Evolutionary conservation across 2,888 invertebrate species (phyloP), one percentile per base, ranked within the genome.

Genomic region (Heliconius sara): DNA sequence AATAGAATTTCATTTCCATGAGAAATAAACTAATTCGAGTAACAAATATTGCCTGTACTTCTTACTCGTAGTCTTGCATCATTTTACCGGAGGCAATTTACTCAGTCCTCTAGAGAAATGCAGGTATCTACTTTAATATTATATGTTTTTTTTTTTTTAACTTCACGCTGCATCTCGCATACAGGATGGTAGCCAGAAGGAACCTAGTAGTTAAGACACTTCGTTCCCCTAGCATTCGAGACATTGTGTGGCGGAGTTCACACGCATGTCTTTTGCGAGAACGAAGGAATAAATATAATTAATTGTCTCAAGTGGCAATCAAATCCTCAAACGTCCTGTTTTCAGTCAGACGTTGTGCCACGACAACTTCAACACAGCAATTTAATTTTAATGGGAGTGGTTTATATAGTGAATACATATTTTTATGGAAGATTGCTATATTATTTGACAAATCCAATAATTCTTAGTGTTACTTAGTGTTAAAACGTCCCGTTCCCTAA

Each of bases 11-110:
- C 34, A 73, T 73, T 57, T 72, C 57, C 57, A 12, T 73, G 57
- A 57, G 72, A 73, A 57, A 75, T 75, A 75, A 75, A 27, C 25
- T 65, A 75, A 65, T 75, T 25, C 39, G 3, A 63, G 65, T 75
- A 65, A 75, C 75, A 75, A 65, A 65, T 75, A 75, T 75, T 43
- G 75, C 65, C 39, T 65, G 73, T 72, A 73, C 30, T 47, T 19
- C 63, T 43, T 19, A 22, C 19, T 30, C n/a, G 68, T 70, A 70
- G 68, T n/a, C 75, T 74, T 63, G 79, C 77, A 63, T 74, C 65
- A 75, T 65, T 65, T 75, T 65, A 65, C 75, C 22, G 65, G 39
- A 75, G 74, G 63, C 43, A 65, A 63, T 75, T 63, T 74, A 65
- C 63, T 74, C 65, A 6, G 27, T 25, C 43, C 74, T 43, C 39